Evolutionary conservation across 2,888 invertebrate species (phyloP), one percentile per base, ranked within the genome.

Genomic region (Epirrhoe alternata): DNA sequence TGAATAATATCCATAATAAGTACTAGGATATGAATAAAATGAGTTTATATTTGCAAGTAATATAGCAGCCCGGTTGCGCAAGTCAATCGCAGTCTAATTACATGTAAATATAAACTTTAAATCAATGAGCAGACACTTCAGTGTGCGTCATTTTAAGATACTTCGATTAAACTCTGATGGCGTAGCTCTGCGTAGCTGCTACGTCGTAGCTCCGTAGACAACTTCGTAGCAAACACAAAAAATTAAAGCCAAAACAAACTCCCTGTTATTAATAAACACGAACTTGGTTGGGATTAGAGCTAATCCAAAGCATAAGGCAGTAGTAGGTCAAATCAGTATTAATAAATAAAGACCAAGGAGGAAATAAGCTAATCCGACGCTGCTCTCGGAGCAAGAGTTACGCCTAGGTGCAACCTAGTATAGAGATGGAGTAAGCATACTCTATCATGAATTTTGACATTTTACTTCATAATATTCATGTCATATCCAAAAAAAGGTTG

Each of bases 141-240:
- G 38, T 42, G 12, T 12, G 38, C 38, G 12, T 42, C 38, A 42
- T 42, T 42, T 5, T 42, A 12, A 38, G 38, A 12, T 12, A 42
- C 38, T 10, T 12, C 12, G 12, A 12, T 12, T 42, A 42, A 42
- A 12, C 12, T 4, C 38, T 42, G 12, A 10, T 42, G 38, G 38
- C 38, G 51, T 52, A 61, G 31, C 31, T 14, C 30, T 31, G 38
- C 38, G 51, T 52, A 61, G 31, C 31, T 14, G 45, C 47, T 58
- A 17, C 49, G 49, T 49, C 16, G 57, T 57, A 57, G 16, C 33
- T 16, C 2, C 6, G 17, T 42, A 42, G 38, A 42, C 12, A 42
- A 2, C 38, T 42, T 12, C 38, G 38, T 42, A 42, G 38, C 38
- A 42, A 42, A 10, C 12, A 12, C 5, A 38, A 38, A 7, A 6